Base-by-base conservation (phyloP, 2,113 vertebrate species). In the Suncus etruscus region DNA sequence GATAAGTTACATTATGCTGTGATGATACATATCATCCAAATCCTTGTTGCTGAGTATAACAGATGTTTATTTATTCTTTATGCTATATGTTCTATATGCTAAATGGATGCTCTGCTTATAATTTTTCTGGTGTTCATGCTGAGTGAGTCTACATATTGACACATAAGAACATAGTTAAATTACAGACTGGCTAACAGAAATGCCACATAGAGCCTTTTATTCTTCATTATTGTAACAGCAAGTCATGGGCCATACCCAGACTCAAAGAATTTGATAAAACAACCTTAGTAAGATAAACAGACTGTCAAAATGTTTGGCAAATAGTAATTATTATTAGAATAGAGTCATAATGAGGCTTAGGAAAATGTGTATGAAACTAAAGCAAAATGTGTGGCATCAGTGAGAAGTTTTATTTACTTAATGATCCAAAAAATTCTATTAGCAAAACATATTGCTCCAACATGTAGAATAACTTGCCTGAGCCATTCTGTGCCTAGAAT, bases 291-390 rank as follows among this genome's bases (percentile, higher is more conserved):
- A 32, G 63, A 86, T 80, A 86, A 31, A 83, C 89, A 65, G 39
- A 89, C 69, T 74, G 74, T 20, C 50, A 39, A 83, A 74, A 58
- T 45, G n/a, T 87, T 91, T 94, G 94, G 77, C 77, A 83, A 83
- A 76, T 39, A 83, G 66, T 84, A 66, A 73, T 94, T 73, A 94
- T 90, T 91, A 94, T 32, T 88, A 20, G 77, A 88, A 90, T 94
- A 77, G 24, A 9, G 10, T 61, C 58, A 82, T 90, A 90, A 83
- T 29, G 63, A 93, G 75, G 45, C 51, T 86, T 86, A 88, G 69
- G 80, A 78, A 91, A 91, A 87, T 24, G 25, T 51, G 73, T 72
- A 29, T 83, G 75, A 81, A 65, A 88, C 51, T 51, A 73, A 61
- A 93, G 48, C 72, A 90, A 82, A 95, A 93, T 66, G 50, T 88